Evolutionary conservation across 2,113 vertebrate genomes (phyloP).

Genomic region (Pelvicachromis taeniatus): DNA sequence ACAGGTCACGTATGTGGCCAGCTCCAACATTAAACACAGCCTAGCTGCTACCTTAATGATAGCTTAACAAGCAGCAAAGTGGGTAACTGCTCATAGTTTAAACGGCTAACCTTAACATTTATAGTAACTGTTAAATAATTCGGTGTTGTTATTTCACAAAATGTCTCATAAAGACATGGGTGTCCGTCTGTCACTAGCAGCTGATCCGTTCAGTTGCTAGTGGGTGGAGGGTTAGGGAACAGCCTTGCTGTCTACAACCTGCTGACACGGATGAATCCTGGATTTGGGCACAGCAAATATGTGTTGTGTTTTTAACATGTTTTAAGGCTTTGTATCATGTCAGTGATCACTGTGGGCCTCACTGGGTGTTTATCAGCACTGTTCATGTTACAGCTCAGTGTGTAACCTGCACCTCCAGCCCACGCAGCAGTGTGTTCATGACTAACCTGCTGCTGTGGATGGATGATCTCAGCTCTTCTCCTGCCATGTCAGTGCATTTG

Average conservation of each 20-base stretch:
- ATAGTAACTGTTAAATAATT: not conserved
- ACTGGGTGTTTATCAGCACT: too few relatives aligned
- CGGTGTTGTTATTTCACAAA: not conserved
- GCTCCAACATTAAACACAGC: not conserved
- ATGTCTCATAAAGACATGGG: not conserved
- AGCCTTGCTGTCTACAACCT: not conserved
- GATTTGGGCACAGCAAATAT: not conserved
- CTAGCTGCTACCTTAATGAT: not conserved
- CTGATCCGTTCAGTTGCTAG: not conserved
- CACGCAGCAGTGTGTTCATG: too few relatives aligned
- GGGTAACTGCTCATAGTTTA: not conserved
- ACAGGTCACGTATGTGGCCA: not conserved
- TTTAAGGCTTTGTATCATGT: not conserved
- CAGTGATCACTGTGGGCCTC: too few relatives aligned
- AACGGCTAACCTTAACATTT: not conserved
- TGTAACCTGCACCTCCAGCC: too few relatives aligned
- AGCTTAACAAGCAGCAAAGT: not conserved
- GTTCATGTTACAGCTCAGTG: too few relatives aligned
- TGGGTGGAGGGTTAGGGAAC: not conserved
- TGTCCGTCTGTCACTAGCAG: not conserved
- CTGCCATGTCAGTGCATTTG: too few relatives aligned
- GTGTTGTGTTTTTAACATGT: not conserved
- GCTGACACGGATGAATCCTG: not conserved
- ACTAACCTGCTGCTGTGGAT: too few relatives aligned
- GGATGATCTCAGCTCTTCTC: too few relatives aligned